phyloP scores from a whole-genome alignment of 2,113 vertebrate species.

The Thinocorus orbignyianus region DNA sequence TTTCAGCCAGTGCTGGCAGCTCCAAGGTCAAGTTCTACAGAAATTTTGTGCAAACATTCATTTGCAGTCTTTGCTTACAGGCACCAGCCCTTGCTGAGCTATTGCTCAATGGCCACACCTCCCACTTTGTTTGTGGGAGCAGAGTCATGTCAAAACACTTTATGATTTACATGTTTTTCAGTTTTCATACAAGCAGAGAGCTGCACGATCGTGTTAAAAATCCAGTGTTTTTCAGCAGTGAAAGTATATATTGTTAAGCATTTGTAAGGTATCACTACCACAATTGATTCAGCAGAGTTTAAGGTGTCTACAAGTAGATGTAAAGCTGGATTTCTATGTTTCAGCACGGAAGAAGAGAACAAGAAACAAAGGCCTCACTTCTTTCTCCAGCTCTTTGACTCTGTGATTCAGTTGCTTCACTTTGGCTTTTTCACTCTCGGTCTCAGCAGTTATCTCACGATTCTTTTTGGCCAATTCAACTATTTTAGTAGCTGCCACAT shows the following conservation, averaged over 20 bases:
- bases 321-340: background rate
- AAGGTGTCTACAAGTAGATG: background rate
- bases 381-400: conserved; percentile 86
- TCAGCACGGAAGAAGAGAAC: background rate
- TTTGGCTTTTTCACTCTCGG: conserved; percentile 81
- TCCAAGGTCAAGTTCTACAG: background rate
- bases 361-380: conserved; percentile 74
- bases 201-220: background rate
- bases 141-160: background rate
- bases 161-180: background rate
- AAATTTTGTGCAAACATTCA: background rate
- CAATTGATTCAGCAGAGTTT: background rate
- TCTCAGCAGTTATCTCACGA: conserved; percentile 81
- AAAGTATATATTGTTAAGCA: background rate
- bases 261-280: background rate
- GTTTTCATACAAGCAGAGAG: background rate
- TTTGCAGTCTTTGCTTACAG: background rate
- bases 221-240: background rate
- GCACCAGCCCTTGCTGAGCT: background rate
- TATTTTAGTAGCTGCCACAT: conserved; percentile 88
- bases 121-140: background rate
- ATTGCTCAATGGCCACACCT: background rate
- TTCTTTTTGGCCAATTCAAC: conserved; percentile 92
- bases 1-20: background rate
- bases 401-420: conserved; percentile 80